Evolutionary conservation across 1,140 invertebrate genomes (phyloP).

Genomic region (Drosophila repletoides): DNA sequence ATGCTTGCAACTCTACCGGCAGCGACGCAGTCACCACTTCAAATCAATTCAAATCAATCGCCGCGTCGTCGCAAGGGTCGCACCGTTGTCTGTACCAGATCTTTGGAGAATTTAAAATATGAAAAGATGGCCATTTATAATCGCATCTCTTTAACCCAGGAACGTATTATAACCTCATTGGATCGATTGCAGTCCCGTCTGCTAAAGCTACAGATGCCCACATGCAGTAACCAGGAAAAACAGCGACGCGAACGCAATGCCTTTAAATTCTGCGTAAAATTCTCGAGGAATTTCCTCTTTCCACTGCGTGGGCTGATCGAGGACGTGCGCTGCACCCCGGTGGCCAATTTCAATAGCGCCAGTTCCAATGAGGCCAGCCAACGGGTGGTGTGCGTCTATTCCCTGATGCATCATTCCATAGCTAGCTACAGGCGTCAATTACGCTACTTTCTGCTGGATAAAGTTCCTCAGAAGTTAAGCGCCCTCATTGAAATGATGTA

Average conservation of each 20-base stretch:
- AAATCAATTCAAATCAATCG: background rate
- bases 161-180: constrained; percentile 56
- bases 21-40: background rate
- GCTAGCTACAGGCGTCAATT: constrained; percentile 55
- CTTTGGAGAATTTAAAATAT: constrained; percentile 63
- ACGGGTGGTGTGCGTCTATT: constrained; percentile 58
- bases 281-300: constrained; percentile 66
- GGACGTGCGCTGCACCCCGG: constrained; percentile 46
- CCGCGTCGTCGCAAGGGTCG: constrained; percentile 33
- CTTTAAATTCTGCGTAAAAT: constrained; percentile 68
- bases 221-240: constrained; percentile 41
- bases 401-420: constrained; percentile 56
- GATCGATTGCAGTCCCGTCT: constrained; percentile 59
- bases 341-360: constrained; percentile 53
- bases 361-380: constrained; percentile 69
- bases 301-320: constrained; percentile 73
- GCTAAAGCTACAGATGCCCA: constrained; percentile 50
- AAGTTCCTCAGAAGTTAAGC: constrained; percentile 72
- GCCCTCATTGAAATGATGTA: constrained; percentile 73
- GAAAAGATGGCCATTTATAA: constrained; percentile 65
- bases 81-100: constrained; percentile 34
- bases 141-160: constrained; percentile 62
- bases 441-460: constrained; percentile 68
- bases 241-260: constrained; percentile 57
- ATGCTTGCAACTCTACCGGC: no score